phyloP scores from a whole-genome alignment of 2,797 vertebrate genomes.

The Poliocrania exsul region DNA sequence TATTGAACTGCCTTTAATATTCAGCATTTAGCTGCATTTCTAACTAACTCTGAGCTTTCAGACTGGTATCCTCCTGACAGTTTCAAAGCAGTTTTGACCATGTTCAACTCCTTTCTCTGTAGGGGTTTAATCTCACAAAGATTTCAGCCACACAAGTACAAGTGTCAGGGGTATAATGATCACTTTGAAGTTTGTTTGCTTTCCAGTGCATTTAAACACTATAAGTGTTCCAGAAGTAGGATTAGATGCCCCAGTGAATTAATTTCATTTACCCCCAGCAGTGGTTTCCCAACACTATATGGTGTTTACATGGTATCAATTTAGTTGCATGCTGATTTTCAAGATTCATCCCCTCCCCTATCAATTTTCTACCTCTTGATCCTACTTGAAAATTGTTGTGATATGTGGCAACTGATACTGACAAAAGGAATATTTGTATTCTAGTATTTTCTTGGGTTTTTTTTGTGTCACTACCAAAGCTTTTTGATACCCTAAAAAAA shows the following conservation, averaged over 20 bases:
- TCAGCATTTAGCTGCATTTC: slow-evolving; percentile 45
- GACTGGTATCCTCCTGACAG: slow-evolving; percentile 71
- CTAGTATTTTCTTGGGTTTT: not conserved
- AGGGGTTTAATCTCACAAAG: slow-evolving; percentile 85
- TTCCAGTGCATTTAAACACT: slow-evolving; percentile 80
- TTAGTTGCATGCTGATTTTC: slow-evolving; percentile 79
- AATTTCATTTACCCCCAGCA: slow-evolving; percentile 83
- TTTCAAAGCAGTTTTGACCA: slow-evolving; percentile 77
- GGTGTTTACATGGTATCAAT: slow-evolving; percentile 80
- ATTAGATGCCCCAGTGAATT: slow-evolving; percentile 86
- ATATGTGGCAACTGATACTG: slow-evolving; percentile 11
- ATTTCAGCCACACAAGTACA: slow-evolving; percentile 82
- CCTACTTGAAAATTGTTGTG: slow-evolving; percentile 56
- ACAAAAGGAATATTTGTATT: slow-evolving; percentile 51
- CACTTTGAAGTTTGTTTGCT: slow-evolving; percentile 86
- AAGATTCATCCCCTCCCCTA: slow-evolving; percentile 66
- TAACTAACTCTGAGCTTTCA: slow-evolving; percentile 53
- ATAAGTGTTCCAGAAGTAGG: slow-evolving; percentile 82
- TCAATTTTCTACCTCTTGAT: slow-evolving; percentile 73
- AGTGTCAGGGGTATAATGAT: slow-evolving; percentile 84
- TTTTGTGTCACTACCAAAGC: not conserved
- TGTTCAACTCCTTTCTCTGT: slow-evolving; percentile 77
- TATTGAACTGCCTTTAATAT: slow-evolving; percentile 29
- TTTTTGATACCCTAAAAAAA: not conserved
- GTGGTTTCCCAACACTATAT: slow-evolving; percentile 77